Conservation (phyloP, 1,140 invertebrate genomes). For the Penaeus japonicus region DNA sequence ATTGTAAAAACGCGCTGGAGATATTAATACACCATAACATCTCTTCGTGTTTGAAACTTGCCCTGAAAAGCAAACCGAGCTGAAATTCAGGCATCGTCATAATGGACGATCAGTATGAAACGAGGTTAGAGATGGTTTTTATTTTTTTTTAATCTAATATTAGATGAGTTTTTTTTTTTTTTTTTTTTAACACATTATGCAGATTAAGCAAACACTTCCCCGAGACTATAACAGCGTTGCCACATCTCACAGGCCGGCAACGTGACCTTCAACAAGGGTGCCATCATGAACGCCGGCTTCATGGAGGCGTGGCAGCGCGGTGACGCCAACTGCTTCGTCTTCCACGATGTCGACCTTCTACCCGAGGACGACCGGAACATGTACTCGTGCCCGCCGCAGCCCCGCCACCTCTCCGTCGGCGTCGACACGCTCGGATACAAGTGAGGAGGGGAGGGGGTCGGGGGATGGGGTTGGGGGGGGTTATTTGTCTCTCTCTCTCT, state of each 20-base stretch:
- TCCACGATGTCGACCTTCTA: conserved; percentile 76
- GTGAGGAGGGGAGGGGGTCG: conserved; percentile 65
- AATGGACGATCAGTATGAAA: too few relatives aligned
- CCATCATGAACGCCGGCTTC: conserved; percentile 75
- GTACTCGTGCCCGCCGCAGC: conserved; percentile 76
- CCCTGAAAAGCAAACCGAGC: too few relatives aligned
- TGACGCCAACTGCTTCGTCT: conserved; percentile 71
- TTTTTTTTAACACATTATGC: background rate
- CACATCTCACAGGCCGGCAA: conserved; percentile 62
- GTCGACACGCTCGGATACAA: conserved; percentile 88
- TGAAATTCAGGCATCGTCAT: too few relatives aligned
- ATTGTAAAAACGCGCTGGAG: too few relatives aligned
- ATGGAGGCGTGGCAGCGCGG: conserved; percentile 66
- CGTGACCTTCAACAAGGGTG: conserved; percentile 76
- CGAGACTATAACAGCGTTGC: too few relatives aligned
- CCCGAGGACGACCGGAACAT: conserved; percentile 74
- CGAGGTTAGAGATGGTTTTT: too few relatives aligned
- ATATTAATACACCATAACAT: too few relatives aligned
- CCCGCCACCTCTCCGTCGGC: conserved; percentile 93
- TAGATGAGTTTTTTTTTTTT: background rate
- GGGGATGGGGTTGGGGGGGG: background rate
- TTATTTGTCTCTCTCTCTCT: background rate
- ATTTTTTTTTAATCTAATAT: background rate
- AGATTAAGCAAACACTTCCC: too few relatives aligned
- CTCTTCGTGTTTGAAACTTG: too few relatives aligned